phyloP scores from a whole-genome alignment of 2,113 vertebrate species.

The Parotia lawesii region DNA sequence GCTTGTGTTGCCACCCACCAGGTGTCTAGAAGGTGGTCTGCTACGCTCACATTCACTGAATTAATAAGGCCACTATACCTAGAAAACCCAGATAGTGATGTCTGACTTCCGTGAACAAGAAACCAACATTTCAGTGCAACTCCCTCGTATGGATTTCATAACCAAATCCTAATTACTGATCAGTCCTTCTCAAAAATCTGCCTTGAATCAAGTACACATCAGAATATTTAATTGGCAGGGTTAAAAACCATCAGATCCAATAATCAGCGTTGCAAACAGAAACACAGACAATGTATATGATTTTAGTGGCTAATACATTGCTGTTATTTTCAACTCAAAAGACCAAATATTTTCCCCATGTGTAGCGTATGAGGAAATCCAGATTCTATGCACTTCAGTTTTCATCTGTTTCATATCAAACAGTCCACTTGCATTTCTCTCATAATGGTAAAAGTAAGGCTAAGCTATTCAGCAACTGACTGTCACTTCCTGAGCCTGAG shows the following conservation, averaged over 20 bases:
- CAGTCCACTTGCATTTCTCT: background rate
- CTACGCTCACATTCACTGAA: background rate
- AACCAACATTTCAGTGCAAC: background rate
- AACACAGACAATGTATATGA: background rate
- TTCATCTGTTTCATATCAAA: background rate
- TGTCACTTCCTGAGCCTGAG: background rate
- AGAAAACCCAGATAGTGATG: background rate
- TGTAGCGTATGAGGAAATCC: background rate
- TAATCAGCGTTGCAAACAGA: background rate
- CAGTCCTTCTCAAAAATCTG: background rate
- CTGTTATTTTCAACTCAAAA: background rate
- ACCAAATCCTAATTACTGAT: background rate
- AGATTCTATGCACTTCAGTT: background rate
- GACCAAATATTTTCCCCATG: background rate
- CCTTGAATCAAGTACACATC: background rate
- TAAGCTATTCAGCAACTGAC: background rate
- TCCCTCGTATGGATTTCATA: background rate
- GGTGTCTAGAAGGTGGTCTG: conserved; percentile 41
- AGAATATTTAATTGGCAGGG: background rate
- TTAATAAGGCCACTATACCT: background rate
- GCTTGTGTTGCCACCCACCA: conserved; percentile 27
- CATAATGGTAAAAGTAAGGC: background rate
- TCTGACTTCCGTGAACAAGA: background rate
- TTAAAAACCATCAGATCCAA: background rate
- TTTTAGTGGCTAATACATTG: background rate